Base-by-base conservation (phyloP, 2,797 vertebrate species). In the Poeciliopsis turneri region DNA sequence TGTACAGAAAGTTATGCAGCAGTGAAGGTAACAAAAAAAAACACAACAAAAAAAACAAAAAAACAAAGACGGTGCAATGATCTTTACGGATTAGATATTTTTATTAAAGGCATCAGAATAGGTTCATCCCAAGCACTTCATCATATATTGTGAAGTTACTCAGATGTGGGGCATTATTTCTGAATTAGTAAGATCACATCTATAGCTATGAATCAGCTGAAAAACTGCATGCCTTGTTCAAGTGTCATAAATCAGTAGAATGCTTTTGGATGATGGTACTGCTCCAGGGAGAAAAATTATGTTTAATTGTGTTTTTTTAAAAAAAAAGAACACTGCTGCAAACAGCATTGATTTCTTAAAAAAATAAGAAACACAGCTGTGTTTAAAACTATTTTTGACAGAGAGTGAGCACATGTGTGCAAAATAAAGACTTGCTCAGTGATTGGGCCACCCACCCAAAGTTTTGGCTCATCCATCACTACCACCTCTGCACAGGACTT, bases 391-490 rank as follows among this genome's bases (percentile, higher is more conserved):
- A 55, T 45, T 74, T 70, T 33, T 33, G 69, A 77, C 46, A 82
- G 57, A 76, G 43, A 76, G 78, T 61, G 57, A 51, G 43, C 72
- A 47, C 76, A 39, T 43, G 18, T 12, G 41, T 49, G 83, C 51
- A 88, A 83, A 90, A 90, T 92, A 90, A 92, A 94, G 86, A 87
- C 86, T 83, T 92, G 76, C 74, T 90, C 86, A 87, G 78, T 53
- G 10, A 84, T 90, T 25, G 77, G 87, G 80, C 83, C 84, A 70
- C 85, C 80, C 55, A 71, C 81, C 90, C 88, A 72, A 91, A 86
- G 92, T 88, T 84, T 90, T 82, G 79, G 76, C 92, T 89, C 93
- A 95, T 95, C 87, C 89, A 93, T 95, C 92, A 94, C 71, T 0
- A 51, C 47, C 47, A 84, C 64, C 69, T 15, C 51, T 86, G 85